Base-by-base conservation (phyloP, 2,888 invertebrate genomes). In the Balanococcus diminutus region DNA sequence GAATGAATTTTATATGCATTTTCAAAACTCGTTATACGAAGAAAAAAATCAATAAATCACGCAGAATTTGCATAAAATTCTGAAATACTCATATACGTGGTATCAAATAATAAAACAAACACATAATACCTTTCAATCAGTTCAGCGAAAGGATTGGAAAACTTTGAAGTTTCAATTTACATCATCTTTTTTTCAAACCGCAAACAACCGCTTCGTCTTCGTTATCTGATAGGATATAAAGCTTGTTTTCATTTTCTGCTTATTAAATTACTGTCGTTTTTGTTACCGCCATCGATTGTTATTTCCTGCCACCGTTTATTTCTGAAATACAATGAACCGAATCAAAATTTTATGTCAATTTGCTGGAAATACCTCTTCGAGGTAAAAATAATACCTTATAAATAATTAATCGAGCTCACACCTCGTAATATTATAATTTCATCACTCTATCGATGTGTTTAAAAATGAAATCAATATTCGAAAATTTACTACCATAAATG, bases 131-230 rank as follows among this genome's bases (percentile, higher is more conserved):
- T 56, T 56, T 56, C 56, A 56, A 56, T 56, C 56, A 56, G 56
- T 11, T n/a, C 56, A 19, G 56, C 22, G 56, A 56, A 56, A 56
- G 56, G 56, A 56, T 56, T 56, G 56, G 22, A 56, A 56, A 56
- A 56, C 56, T 56, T 46, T 56, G 56, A 56, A 22, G 22, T 22
- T 56, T 56, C 56, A 56, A 56, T 56, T 56, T 56, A 56, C 56
- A 22, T 56, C 56, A 56, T 56, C 56, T 56, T 56, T 56, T 22
- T 56, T 56, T 56, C 22, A 56, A 56, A 56, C 56, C 22, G 56
- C 56, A 56, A 56, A 56, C 56, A 56, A 56, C 56, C 56, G 56
- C 56, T 56, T 56, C 56, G 56, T 56, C 56, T 56, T 56, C 56
- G 56, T 56, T 56, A 56, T 56, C 56, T 56, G 56, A 56, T 22